phyloP scores from a whole-genome alignment of 2,888 invertebrate genomes.

The Acrobeloides nanus region DNA sequence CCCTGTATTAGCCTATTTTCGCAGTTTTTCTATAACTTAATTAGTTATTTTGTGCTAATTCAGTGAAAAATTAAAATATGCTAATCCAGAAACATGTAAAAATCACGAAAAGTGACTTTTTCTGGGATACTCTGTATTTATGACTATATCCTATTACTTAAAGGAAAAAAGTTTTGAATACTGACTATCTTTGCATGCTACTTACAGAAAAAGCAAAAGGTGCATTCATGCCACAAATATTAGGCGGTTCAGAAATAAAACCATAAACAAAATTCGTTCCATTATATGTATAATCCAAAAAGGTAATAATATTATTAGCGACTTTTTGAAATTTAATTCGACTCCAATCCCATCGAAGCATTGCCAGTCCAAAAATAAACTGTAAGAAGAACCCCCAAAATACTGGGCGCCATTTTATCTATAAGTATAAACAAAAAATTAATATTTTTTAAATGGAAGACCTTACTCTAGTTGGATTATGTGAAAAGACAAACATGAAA shows the following conservation, averaged over 20 bases:
- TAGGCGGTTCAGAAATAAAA: constrained; percentile 48
- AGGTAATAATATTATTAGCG: constrained; percentile 60
- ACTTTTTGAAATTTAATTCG: constrained; percentile 2
- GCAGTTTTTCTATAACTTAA: too few relatives aligned
- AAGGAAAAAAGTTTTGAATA: too few relatives aligned
- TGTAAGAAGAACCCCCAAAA: constrained; percentile 73
- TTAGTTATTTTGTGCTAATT: too few relatives aligned
- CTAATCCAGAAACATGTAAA: too few relatives aligned
- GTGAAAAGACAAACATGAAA: constrained; percentile 39
- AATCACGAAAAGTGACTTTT: too few relatives aligned
- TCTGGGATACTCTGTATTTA: too few relatives aligned
- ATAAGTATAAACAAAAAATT: background rate
- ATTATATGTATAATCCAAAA: constrained; percentile 70
- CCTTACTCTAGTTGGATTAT: constrained; percentile 32
- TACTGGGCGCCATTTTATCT: constrained; percentile 67
- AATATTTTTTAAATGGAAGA: too few relatives aligned
- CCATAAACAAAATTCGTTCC: constrained; percentile 79
- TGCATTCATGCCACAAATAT: constrained; percentile 56
- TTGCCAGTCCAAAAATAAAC: constrained; percentile 73
- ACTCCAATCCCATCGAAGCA: constrained; percentile 69
- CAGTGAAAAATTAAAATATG: too few relatives aligned
- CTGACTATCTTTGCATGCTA: too few relatives aligned
- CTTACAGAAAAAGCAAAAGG: constrained; percentile 74
- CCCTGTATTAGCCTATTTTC: too few relatives aligned
- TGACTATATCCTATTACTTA: too few relatives aligned